A percentile compares a stretch with the other conserved stretches of the same genome.
Evolutionary conservation across 2,797 vertebrate genomes (phyloP).

Genomic region (Semotilus atromaculatus): DNA sequence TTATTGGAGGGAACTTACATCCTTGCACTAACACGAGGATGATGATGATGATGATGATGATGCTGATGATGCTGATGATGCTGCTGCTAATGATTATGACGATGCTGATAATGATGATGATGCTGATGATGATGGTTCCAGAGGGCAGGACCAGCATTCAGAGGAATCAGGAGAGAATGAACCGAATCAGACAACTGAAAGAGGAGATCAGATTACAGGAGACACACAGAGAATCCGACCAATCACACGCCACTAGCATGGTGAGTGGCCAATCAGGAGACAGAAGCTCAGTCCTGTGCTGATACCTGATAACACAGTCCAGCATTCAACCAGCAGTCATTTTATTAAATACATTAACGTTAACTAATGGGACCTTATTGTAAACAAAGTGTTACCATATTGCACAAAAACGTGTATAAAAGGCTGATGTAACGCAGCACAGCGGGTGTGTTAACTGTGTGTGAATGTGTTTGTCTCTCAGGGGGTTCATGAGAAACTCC

Average conservation of each 20-base stretch:
- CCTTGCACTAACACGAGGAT: background rate
- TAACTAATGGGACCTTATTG: background rate
- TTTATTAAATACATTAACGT: background rate
- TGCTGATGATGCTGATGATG: background rate
- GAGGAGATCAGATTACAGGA: slow-evolving; percentile 64
- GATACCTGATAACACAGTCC: background rate
- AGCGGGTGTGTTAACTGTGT: background rate
- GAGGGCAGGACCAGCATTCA: slow-evolving; percentile 72
- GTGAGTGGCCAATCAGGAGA: slow-evolving; percentile 59
- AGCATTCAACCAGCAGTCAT: background rate
- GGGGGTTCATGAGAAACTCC: slow-evolving; percentile 75
- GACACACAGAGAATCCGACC: slow-evolving; percentile 50
- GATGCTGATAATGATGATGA: background rate
- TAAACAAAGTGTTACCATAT: background rate
- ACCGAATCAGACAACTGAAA: slow-evolving; percentile 75
- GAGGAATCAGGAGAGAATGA: slow-evolving; percentile 70
- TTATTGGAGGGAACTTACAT: background rate
- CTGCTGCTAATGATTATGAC: background rate
- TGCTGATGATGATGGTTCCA: slow-evolving; percentile 46
- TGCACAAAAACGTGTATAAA: background rate
- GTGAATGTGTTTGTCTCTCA: slow-evolving; percentile 64
- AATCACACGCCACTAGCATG: slow-evolving; percentile 35
- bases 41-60: no score
- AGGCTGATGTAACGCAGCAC: background rate
- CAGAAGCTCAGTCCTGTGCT: background rate